These are phyloP conservation scores for Zophobas morio DNA, from an alignment of 1,140 invertebrate genomes.

Conservation along the genomic window DNA sequence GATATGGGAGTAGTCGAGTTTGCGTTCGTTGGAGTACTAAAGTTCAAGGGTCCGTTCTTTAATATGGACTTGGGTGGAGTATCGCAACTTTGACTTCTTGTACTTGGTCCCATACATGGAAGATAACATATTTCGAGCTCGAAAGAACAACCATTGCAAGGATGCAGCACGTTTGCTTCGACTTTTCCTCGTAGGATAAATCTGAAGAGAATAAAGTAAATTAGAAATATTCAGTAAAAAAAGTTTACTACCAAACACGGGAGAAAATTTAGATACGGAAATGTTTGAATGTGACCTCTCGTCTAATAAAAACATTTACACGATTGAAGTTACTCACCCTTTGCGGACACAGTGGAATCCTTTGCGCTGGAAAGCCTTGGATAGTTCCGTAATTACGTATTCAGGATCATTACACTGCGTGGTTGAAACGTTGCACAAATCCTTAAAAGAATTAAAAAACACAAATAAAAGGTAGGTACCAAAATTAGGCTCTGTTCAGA, in stretches of 20 bases:
- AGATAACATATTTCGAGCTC: conserved; percentile 86
- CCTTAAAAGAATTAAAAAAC: conserved; percentile 69
- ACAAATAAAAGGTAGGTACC: conserved; percentile 2
- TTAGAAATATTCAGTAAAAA: too few species aligned
- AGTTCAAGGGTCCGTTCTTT: conserved; percentile 56
- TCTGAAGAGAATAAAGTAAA: conserved; percentile 66
- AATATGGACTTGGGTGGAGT: conserved; percentile 58
- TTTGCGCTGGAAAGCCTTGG: conserved; percentile 76
- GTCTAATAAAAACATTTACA: too few species aligned
- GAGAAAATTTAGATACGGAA: too few species aligned
- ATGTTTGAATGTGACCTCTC: background rate
- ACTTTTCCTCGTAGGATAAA: conserved; percentile 78
- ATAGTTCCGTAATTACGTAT: conserved; percentile 75
- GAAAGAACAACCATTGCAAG: conserved; percentile 76
- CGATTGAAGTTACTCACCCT: conserved; percentile 72
- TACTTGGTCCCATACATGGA: conserved; percentile 65
- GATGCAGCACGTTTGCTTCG: conserved; percentile 61
- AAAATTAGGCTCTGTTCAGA: too few species aligned
- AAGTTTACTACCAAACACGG: too few species aligned
- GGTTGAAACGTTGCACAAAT: conserved; percentile 82
- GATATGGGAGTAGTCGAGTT: conserved; percentile 15
- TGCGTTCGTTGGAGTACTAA: conserved; percentile 49
- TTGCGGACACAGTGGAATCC: conserved; percentile 80
- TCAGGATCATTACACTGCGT: conserved; percentile 78
- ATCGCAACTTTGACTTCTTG: conserved; percentile 22